Base-by-base conservation (phyloP, 2,797 vertebrate genomes). In the Nyctalus aviator region DNA sequence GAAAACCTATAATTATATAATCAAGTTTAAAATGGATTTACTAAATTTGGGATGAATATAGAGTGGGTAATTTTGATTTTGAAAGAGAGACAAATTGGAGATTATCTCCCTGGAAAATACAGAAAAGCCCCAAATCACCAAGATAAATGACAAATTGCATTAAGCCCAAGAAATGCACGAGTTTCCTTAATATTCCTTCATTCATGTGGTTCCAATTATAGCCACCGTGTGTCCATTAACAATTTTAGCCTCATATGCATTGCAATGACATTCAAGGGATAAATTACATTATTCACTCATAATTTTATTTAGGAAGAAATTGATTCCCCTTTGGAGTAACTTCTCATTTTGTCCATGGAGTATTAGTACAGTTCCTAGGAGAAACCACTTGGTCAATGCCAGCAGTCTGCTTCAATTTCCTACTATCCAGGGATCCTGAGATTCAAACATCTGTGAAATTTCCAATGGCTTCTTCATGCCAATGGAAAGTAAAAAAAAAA, bases 361-460 rank as follows among this genome's bases (percentile, higher is more conserved):
- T 95, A 93, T 32, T 91, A 95, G 11, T 94, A 46, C 21, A 96
- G 84, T 92, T 75, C 41, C 87, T 96, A 69, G 78, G 94, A 98
- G 97, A 92, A 97, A 84, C 90, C 59, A 46, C 55, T 97, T 97
- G 96, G 95, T 97, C 97, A 98, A 87, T 96, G 87, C 96, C 93
- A 98, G 93, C 84, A 97, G 91, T 97, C 96, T 95, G 95, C 97
- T 95, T 97, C 96, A 97, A 97, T 98, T 98, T 98, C 96, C 94
- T 96, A 91, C 96, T 97, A 97, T 96, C 78, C 75, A 77, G 92
- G 95, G 84, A 97, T 98, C 89, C 94, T 96, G 88, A 96, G 59
- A 96, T 96, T 98, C 96, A 87, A 92, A 95, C 62, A 96, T 97
- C 96, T 97, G 97, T 98, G 98, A 97, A 94, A 93, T 97, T 98